Evolutionary conservation across 2,888 invertebrate genomes (phyloP), one percentile per base, ranked within the genome.

Genomic region (Hyalella azteca): DNA sequence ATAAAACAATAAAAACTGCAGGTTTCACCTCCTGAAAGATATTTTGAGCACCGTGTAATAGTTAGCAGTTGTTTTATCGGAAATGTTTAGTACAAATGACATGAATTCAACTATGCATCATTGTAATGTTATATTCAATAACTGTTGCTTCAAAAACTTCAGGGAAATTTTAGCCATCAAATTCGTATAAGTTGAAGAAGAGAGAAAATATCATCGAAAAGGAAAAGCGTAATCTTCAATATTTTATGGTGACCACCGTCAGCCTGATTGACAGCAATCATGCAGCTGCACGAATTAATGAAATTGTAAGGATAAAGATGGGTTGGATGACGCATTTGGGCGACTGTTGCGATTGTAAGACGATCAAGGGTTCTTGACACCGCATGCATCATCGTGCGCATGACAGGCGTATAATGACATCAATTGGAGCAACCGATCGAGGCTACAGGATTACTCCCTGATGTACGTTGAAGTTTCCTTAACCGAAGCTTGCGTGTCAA

Each of bases 351-450:
- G 36, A 66, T 36, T 66, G 66, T 36, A 36, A 66, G 19, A 29
- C 32, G 36, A 36, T 66, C 32, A 66, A 36, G 66, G 36, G 66
- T 36, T 66, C 36, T 29, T 66, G 36, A 32, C 66, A 19, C 66
- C 26, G 66, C 66, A 66, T 66, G 66, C 66, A 36, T 66, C 66
- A 66, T 66, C 66, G 32, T 36, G 36, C 15, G 36, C 13, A 66
- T 66, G 66, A 66, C 66, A 66, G n/a, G 36, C 66, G 66, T 66
- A 36, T 36, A 66, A 66, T 66, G 32, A 29, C 36, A 11, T 36
- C 66, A 66, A 66, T 66, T 66, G 66, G n/a, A 54, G 66, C 29
- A 29, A 29, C 66, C 54, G 54, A 22, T 29, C 54, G n/a, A n/a
- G n/a, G 45, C 39, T 29, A 29, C 66, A 36, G 66, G 66, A 66